phyloP scores from a whole-genome alignment of 2,888 invertebrate species.

The Nipponacmea schrenckii region DNA sequence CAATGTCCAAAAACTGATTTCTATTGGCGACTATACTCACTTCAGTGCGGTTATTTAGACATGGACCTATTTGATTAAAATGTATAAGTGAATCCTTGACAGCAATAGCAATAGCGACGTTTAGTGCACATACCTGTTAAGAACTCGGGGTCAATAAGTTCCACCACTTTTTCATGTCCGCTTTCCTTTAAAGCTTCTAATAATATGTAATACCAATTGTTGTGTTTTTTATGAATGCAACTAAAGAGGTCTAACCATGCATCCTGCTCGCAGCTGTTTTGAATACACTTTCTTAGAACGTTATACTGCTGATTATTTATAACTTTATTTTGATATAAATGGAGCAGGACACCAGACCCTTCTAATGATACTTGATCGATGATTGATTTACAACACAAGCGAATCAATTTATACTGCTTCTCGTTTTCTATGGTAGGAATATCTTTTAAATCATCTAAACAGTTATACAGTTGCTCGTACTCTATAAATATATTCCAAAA shows the following conservation, averaged over 20 bases:
- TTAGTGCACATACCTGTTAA: neutral
- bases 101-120: neutral
- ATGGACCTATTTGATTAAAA: neutral
- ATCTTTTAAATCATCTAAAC: neutral
- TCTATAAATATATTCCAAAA: too few relatives aligned
- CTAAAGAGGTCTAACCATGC: neutral
- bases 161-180: neutral
- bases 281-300: neutral
- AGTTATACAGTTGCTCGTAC: neutral
- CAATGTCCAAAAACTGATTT: too few relatives aligned
- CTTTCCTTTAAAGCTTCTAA: neutral
- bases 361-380: neutral
- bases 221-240: neutral
- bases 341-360: neutral
- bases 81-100: too few relatives aligned
- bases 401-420: neutral
- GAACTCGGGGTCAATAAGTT: neutral
- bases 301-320: neutral
- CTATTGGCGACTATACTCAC: too few relatives aligned
- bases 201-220: neutral
- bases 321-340: neutral
- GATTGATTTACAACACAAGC: neutral
- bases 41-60: too few relatives aligned
- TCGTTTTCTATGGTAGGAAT: neutral
- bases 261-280: neutral